A percentile compares a stretch with the other conserved stretches of the same genome.
Conservation (phyloP, 2,888 invertebrate genomes). For the Agrotis segetum region DNA sequence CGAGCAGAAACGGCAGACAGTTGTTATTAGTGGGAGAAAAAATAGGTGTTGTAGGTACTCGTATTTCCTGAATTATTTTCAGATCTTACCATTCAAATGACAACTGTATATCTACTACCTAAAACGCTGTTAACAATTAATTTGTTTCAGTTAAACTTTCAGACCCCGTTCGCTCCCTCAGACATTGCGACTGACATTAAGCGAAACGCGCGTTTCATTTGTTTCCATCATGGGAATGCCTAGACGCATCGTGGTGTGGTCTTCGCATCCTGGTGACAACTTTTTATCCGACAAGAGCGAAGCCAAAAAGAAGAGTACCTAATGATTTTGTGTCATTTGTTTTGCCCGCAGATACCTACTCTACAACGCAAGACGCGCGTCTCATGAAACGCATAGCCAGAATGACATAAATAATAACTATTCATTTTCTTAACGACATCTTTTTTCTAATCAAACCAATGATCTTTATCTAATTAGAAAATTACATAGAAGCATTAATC, state of each 20-base stretch:
- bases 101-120: not conserved
- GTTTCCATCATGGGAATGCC: not conserved
- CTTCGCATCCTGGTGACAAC: too few species aligned
- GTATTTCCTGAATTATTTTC: not conserved
- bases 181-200: not conserved
- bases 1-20: too few species aligned
- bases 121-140: constrained; percentile 5
- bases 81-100: not conserved
- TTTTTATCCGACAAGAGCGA: too few species aligned
- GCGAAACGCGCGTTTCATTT: not conserved
- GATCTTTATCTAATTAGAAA: too few species aligned
- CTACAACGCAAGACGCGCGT: not conserved
- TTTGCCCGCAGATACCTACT: too few species aligned
- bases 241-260: too few species aligned
- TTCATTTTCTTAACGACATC: constrained; percentile 1
- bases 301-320: too few species aligned
- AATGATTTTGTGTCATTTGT: too few species aligned
- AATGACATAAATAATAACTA: not conserved
- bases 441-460: constrained; percentile 22
- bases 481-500: too few species aligned
- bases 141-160: not conserved
- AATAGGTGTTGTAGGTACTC: not conserved
- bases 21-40: too few species aligned
- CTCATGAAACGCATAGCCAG: not conserved
- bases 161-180: not conserved